Evolutionary conservation across 2,797 vertebrate species (phyloP).

Genomic region (Avahi laniger): DNA sequence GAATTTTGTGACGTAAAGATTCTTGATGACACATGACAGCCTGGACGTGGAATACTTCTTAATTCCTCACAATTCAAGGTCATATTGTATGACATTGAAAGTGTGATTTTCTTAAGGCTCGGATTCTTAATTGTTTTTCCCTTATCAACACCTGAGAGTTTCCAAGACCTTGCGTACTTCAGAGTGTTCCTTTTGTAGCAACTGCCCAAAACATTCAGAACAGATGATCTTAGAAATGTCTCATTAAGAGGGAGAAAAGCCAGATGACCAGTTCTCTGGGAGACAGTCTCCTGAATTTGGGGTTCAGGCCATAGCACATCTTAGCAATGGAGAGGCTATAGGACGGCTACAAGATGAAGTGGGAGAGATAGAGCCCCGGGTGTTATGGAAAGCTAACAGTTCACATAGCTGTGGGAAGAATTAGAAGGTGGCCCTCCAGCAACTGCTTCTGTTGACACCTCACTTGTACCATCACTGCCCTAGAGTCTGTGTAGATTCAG

Average conservation of each 20-base stretch:
- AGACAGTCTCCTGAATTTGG: neutral
- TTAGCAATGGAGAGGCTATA: neutral
- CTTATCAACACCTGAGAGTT: conserved; percentile 19
- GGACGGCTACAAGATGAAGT: neutral
- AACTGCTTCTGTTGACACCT: neutral
- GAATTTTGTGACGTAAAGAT: conserved; percentile 58
- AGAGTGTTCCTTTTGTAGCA: neutral
- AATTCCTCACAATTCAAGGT: neutral
- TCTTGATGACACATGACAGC: neutral
- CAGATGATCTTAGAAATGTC: neutral
- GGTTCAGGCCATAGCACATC: neutral
- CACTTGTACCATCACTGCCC: neutral
- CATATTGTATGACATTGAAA: conserved; percentile 24
- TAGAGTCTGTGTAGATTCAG: neutral
- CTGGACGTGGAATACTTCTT: conserved; percentile 28
- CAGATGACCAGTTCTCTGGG: neutral
- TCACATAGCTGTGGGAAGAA: neutral
- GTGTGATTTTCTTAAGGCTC: conserved; percentile 17
- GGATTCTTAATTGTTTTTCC: conserved; percentile 40
- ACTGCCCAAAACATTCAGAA: neutral
- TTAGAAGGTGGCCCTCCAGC: neutral
- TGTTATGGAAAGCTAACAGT: neutral
- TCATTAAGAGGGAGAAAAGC: conserved; percentile 27
- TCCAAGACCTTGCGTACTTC: neutral
- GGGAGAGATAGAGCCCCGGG: neutral